Conservation (phyloP, 2,888 invertebrate genomes). For the Agriotes lineatus region DNA sequence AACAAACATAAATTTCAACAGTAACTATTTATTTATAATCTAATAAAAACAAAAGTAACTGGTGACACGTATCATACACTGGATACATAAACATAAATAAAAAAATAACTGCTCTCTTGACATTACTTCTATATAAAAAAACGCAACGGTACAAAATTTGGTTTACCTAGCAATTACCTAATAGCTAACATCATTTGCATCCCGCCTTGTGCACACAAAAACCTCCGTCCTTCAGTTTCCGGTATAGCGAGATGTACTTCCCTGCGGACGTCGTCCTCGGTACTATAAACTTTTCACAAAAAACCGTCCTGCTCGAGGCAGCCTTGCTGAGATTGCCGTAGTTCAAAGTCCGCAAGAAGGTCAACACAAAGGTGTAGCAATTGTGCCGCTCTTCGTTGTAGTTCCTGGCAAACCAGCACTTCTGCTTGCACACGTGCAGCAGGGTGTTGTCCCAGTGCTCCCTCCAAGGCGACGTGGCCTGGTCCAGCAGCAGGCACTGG, state of each 20-base stretch:
- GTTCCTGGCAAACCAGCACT: conserved; percentile 75
- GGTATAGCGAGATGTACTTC: conserved; percentile 86
- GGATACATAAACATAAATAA: too few species aligned
- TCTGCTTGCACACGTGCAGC: conserved; percentile 73
- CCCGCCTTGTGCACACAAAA: conserved; percentile 67
- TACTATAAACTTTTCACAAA: conserved; percentile 86
- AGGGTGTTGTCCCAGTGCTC: conserved; percentile 79
- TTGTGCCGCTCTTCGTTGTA: conserved; percentile 85
- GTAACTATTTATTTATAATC: too few species aligned
- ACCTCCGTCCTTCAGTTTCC: conserved; percentile 73
- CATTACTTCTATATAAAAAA: neutral
- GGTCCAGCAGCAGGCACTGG: conserved; percentile 78
- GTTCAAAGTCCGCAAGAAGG: conserved; percentile 80
- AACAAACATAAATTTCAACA: too few species aligned
- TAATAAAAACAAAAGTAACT: too few species aligned
- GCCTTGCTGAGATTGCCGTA: conserved; percentile 79
- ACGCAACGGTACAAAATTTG: neutral
- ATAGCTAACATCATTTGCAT: conserved; percentile 36
- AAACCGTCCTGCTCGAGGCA: conserved; percentile 75
- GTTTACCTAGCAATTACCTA: conserved; percentile 6
- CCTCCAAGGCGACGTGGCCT: conserved; percentile 74
- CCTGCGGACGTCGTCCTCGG: conserved; percentile 86
- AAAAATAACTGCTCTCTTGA: too few species aligned
- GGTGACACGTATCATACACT: too few species aligned
- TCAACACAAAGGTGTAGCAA: conserved; percentile 88